Evolutionary conservation across 92 coral and sea anemone genomes (phyloP).

Genomic region (Zoanthus solanderi): DNA sequence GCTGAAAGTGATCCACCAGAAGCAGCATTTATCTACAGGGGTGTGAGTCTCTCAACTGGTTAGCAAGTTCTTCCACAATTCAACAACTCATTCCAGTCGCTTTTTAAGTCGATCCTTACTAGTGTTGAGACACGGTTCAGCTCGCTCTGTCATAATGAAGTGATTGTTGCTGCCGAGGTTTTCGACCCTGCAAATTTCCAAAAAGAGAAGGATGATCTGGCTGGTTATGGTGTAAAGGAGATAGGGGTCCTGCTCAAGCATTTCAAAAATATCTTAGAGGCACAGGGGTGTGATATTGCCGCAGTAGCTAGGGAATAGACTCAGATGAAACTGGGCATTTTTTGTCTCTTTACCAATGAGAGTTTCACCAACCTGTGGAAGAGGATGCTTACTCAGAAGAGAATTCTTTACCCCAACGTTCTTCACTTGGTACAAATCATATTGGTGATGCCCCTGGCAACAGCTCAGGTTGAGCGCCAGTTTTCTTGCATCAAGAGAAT

Average conservation of each 20-base stretch:
- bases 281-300: conserved; percentile 19
- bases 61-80: conserved; percentile 17
- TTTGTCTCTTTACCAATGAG: neutral
- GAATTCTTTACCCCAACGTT: conserved; percentile 8
- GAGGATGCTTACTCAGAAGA: conserved; percentile 11
- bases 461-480: conserved; percentile 48
- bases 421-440: neutral
- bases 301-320: conserved; percentile 26
- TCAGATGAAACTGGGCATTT: conserved; percentile 15
- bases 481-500: conserved; percentile 42
- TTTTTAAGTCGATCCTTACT: conserved; percentile 13
- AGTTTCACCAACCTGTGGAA: conserved; percentile 8
- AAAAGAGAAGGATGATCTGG: conserved; percentile 22
- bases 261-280: conserved; percentile 23
- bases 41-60: conserved; percentile 7
- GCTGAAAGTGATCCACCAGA: neutral
- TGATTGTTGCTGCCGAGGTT: conserved; percentile 21
- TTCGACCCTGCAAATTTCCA: conserved; percentile 18
- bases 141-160: conserved; percentile 16
- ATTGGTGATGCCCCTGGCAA: conserved; percentile 14
- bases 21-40: conserved; percentile 11
- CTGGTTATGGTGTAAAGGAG: conserved; percentile 43
- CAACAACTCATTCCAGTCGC: conserved; percentile 12
- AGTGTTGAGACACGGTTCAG: conserved; percentile 22
- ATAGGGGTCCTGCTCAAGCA: conserved; percentile 33